Evolutionary conservation across 2,113 vertebrate species (phyloP).

Genomic region (Aythya baeri): DNA sequence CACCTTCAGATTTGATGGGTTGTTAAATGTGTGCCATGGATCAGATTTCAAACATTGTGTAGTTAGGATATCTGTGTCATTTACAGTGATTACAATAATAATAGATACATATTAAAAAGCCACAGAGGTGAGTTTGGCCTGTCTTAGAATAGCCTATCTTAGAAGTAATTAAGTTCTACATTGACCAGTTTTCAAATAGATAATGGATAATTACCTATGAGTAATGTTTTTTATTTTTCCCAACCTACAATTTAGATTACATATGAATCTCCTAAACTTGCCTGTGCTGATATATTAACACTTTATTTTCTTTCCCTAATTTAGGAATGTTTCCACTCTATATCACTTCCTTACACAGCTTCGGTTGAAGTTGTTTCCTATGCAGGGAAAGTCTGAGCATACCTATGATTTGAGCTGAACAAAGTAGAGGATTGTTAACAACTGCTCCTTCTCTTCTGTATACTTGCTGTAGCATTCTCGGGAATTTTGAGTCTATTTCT

Average conservation of each 20-base stretch:
- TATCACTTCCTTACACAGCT: background rate
- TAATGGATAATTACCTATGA: background rate
- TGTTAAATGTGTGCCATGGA: background rate
- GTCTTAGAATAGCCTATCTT: background rate
- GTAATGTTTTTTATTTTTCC: conserved; percentile 6
- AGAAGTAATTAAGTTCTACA: background rate
- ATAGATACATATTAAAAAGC: background rate
- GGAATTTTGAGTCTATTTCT: background rate
- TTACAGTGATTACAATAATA: conserved; percentile 3
- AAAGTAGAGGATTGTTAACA: background rate
- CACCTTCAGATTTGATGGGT: background rate
- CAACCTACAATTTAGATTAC: background rate
- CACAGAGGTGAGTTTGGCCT: background rate
- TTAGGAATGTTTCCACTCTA: background rate
- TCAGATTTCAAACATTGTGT: background rate
- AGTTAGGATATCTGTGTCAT: background rate
- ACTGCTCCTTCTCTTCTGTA: background rate
- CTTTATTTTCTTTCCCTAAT: background rate
- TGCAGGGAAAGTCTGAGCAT: background rate
- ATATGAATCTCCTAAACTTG: background rate
- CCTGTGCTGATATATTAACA: background rate
- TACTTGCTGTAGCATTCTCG: background rate
- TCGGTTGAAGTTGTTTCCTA: background rate
- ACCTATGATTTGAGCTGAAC: background rate
- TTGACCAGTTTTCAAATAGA: background rate